Evolutionary conservation across 2,888 invertebrate genomes (phyloP), one percentile per base, ranked within the genome.

Genomic region (Melolontha melolontha): DNA sequence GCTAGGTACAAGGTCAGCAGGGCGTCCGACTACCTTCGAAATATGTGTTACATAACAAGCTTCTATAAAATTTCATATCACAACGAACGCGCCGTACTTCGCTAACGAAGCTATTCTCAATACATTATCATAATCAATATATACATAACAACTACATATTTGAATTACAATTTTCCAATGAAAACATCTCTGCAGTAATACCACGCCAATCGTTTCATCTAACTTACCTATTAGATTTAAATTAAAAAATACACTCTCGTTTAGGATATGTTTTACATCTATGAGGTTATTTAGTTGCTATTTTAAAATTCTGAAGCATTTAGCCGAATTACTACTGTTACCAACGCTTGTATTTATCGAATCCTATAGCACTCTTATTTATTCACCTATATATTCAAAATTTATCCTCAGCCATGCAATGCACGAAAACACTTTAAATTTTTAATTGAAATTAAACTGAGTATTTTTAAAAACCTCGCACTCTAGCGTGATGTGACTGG

Each of bases 401-500:
- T 34, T 34, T 8, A 34, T 10, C 34, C 34, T 10, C 8, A n/a
- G n/a, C n/a, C n/a, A n/a, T 6, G 10, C 6, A 34, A 6, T 34
- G 11, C 12, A n/a, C 44, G 44, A 14, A 44, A 14, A 22, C 22
- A 22, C 22, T 11, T 49, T 11, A 10, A 22, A 49, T 49, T 49
- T 22, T 49, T 49, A 22, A 17, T 49, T 11, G 29, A 29, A 52
- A 8, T 34, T 1, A 8, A 34, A 34, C 34, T n/a, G 34, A 14
- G 27, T 27, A 27, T 29, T 47, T 22, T 59, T 44, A 22, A 17
- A 27, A 41, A 51, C 16, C 17, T 55, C 55, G 16, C 39, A 42
- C 55, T 49, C 55, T 47, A 14, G 59, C 64, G 68, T 69, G 66
- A 54, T 55, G 65, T 62, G 66, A 66, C 66, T 65, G 59, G 34